phyloP scores from a whole-genome alignment of 2,888 invertebrate genomes.

The Ornithoptera priamus region DNA sequence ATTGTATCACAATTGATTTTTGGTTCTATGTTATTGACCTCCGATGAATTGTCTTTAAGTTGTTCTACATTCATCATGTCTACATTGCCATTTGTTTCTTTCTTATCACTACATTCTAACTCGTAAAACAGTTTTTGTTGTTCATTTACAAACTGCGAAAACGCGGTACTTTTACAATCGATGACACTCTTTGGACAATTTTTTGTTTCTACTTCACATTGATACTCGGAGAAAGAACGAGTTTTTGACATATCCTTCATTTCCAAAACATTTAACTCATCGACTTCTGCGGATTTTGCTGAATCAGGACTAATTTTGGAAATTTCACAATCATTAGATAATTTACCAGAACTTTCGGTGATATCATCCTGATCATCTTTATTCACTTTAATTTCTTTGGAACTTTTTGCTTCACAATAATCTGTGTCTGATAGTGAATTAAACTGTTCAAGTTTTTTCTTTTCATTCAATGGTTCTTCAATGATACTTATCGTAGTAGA shows the following conservation, averaged over 20 bases:
- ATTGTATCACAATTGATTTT: not conserved
- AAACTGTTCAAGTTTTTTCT: not conserved
- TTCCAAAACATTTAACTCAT: slow-evolving; percentile 1
- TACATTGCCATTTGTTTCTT: not conserved
- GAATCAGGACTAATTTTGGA: not conserved
- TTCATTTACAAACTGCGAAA: slow-evolving; percentile 46
- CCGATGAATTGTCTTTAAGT: not conserved
- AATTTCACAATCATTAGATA: not conserved
- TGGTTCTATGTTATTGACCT: not conserved
- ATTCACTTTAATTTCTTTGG: not conserved
- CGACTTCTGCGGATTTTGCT: not conserved
- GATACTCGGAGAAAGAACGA: not conserved
- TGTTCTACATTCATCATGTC: not conserved
- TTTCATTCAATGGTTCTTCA: slow-evolving; percentile 11
- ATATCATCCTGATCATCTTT: not conserved
- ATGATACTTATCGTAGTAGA: slow-evolving; percentile 54
- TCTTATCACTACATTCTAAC: slow-evolving; percentile 37
- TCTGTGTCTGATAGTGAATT: not conserved
- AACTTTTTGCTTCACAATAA: not conserved
- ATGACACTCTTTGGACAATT: slow-evolving; percentile 31
- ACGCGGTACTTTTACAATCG: slow-evolving; percentile 38
- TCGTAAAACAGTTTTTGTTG: slow-evolving; percentile 50
- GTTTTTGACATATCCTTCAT: slow-evolving; percentile 15
- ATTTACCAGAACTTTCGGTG: not conserved
- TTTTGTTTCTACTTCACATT: slow-evolving; percentile 36